These are phyloP conservation scores for Porites lutea DNA, from an alignment of 64 coral and sea anemone genomes.

Conservation along the genomic window DNA sequence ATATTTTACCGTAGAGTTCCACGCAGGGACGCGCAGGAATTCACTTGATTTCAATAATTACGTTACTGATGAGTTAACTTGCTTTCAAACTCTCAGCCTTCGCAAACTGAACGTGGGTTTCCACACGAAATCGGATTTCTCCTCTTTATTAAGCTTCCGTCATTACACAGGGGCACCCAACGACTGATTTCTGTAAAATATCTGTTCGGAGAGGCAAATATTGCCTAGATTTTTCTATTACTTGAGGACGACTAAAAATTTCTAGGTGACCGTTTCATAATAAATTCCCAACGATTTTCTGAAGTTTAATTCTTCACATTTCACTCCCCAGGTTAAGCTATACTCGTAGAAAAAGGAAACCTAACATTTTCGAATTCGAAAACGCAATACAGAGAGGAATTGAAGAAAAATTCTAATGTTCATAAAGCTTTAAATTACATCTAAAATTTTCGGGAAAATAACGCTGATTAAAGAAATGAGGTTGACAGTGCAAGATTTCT, in stretches of 20 bases:
- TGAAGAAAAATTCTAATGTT: too few species aligned
- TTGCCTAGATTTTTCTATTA: too few species aligned
- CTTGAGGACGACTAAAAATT: too few species aligned
- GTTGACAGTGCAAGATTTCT: slow-evolving; percentile 10
- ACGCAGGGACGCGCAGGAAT: not conserved
- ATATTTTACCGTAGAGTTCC: not conserved
- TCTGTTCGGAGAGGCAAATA: too few species aligned
- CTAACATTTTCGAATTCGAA: too few species aligned
- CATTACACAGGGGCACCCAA: not conserved
- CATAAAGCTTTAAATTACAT: too few species aligned
- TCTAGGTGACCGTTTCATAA: too few species aligned
- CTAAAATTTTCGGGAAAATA: not conserved
- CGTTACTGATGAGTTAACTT: not conserved
- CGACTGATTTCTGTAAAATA: too few species aligned
- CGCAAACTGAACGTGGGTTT: not conserved
- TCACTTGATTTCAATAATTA: not conserved
- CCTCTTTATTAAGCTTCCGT: not conserved
- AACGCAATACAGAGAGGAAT: too few species aligned
- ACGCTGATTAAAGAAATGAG: slow-evolving; percentile 28
- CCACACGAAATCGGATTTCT: not conserved
- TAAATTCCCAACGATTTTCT: not conserved
- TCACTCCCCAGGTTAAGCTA: too few species aligned
- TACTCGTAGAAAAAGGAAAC: too few species aligned
- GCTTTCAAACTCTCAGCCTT: not conserved
- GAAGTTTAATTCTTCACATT: too few species aligned